A percentile compares a stretch with the other conserved stretches of the same genome.
Conservation (phyloP, 1,140 invertebrate genomes). For the Drosophila ohnishii region DNA sequence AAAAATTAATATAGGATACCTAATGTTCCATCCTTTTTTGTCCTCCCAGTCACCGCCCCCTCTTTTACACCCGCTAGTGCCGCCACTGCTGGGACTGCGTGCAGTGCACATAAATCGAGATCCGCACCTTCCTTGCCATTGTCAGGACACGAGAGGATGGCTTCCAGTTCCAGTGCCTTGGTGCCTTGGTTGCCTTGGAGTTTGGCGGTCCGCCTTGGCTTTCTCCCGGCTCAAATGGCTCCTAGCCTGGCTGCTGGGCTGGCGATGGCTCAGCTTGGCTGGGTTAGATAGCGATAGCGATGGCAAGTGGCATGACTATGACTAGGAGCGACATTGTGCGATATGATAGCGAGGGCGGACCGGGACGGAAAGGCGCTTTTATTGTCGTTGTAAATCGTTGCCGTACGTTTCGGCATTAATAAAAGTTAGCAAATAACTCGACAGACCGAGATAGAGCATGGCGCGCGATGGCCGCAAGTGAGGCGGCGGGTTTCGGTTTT, state of each 20-base stretch:
- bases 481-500: conserved; percentile 66
- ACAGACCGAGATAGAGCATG: conserved; percentile 54
- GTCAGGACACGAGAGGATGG: conserved; percentile 63
- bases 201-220: conserved; percentile 26
- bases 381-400: conserved; percentile 82
- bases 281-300: conserved; percentile 69
- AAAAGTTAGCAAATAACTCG: conserved; percentile 82
- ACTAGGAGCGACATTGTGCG: conserved; percentile 78
- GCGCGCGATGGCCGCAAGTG: conserved; percentile 40
- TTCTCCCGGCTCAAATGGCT: conserved; percentile 15
- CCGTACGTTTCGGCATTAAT: conserved; percentile 81
- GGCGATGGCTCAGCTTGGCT: conserved; percentile 34
- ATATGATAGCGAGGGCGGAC: conserved; percentile 67
- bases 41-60: not conserved
- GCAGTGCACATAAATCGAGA: conserved; percentile 81
- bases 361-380: conserved; percentile 61
- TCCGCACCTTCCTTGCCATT: conserved; percentile 78
- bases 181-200: conserved; percentile 40
- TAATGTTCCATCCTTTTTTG: not conserved
- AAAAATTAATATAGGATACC: conserved; percentile 2
- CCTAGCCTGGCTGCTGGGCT: not conserved
- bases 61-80: conserved; percentile 13
- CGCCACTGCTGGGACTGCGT: conserved; percentile 52
- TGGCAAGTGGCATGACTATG: conserved; percentile 73
- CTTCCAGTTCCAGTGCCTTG: conserved; percentile 36